Evolutionary conservation across 2,113 vertebrate species (phyloP), one percentile per base, ranked within the genome.

Genomic region (Anarrhichthys ocellatus): DNA sequence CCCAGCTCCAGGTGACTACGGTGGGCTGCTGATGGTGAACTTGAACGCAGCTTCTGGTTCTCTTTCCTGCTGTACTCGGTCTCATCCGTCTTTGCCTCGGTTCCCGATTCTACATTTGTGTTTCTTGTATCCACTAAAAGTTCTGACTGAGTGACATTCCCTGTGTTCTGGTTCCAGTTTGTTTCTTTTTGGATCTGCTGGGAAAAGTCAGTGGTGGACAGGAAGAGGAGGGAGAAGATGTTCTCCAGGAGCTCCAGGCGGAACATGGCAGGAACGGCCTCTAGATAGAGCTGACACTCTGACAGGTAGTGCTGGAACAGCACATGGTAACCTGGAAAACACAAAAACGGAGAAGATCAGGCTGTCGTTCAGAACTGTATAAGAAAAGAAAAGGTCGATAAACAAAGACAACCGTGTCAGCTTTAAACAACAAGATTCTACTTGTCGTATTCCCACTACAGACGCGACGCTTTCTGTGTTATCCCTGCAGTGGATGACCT

Each of bases 201-300:
- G 52, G 78, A 70, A 62, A 99, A 97, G 82, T 99, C 97, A n/a
- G 93, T 65, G 36, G 93, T 95, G 56, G 97, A 98, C 80, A 98
- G 82, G 85, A 99, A 96, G 85, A 99, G 95, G 65, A 99, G 95
- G 2, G 98, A 99, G 91, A 99, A 99, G 92, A 99, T 97, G 90
- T 99, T 99, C 94, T 99, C 98, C 86, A 99, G 95, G 77, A 99
- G 95, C 89, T 99, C 98, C 90, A 99, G 91, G 34, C 96, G 96
- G 83, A 99, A 92, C 83, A 96, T 92, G 81, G 94, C 92, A 0
- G 98, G 98, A 70, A 98, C 14, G 0, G 94, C 92, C 82, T 95
- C 94, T 88, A 99, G 93, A 79, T 96, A 97, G 78, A 96, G 95
- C 87, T 97, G 96, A 88, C 98, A 99, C 88, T 96, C 97, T 1